Conservation (phyloP, 2,888 invertebrate genomes). For the Ennomos fuscantarius region DNA sequence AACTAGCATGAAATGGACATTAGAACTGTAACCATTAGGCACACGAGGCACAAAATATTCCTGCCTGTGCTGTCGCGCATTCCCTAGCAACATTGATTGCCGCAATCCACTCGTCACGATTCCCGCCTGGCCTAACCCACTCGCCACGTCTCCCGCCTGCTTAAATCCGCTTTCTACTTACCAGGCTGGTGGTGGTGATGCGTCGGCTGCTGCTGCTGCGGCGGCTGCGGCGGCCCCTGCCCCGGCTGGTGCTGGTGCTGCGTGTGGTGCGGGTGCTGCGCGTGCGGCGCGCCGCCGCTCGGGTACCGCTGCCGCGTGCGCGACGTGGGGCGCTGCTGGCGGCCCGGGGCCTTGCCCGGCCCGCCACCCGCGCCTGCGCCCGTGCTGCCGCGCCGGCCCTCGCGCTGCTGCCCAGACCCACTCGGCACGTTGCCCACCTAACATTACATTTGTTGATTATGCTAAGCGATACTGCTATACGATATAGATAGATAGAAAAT, state of each 20-base stretch:
- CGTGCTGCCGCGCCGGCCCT: slow-evolving; percentile 67
- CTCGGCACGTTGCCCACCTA: slow-evolving; percentile 65
- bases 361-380: slow-evolving; percentile 48
- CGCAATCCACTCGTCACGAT: too few species aligned
- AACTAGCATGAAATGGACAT: too few species aligned
- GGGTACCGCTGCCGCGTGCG: slow-evolving; percentile 64
- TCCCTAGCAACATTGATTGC: too few species aligned
- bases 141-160: too few species aligned
- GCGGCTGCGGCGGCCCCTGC: slow-evolving; percentile 38
- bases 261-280: slow-evolving; percentile 17
- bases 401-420: slow-evolving; percentile 67
- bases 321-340: slow-evolving; percentile 59
- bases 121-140: too few species aligned
- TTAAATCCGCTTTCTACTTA: too few species aligned
- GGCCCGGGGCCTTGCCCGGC: slow-evolving; percentile 51
- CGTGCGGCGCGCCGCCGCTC: slow-evolving; percentile 55
- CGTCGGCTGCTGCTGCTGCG: slow-evolving; percentile 27
- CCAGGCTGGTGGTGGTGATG: slow-evolving; percentile 36
- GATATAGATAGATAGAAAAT: too few species aligned
- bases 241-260: slow-evolving; percentile 30
- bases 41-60: too few species aligned
- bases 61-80: too few species aligned
- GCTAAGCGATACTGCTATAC: too few species aligned
- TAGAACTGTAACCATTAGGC: too few species aligned
- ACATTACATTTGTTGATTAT: too few species aligned